Evolutionary conservation across 1,140 invertebrate species (phyloP), one percentile per base, ranked within the genome.

Genomic region (Bombus superbus): DNA sequence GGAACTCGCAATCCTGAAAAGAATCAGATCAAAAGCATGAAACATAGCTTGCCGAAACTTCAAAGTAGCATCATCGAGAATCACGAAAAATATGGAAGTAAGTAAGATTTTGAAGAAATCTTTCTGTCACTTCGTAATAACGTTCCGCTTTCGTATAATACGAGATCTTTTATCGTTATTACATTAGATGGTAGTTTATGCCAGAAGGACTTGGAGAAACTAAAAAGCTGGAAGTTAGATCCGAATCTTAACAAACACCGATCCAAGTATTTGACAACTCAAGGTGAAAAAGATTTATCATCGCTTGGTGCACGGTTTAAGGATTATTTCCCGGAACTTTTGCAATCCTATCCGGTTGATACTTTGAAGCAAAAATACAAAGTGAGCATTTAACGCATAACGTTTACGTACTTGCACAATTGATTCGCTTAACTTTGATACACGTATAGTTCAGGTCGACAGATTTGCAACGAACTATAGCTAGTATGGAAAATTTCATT

Each of bases 401-500:
- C 10, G 9, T 22, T 18, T 35, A 2, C 25, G 2, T 18, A n/a
- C 40, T 28, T 72, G 6, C 4, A 35, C 1, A 42, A 32, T 64
- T 11, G 0, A 18, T 72, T 35, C 0, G 5, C 32, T 6, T 42
- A 62, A 9, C 15, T 32, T 22, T n/a, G 22, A 66, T 38, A 32
- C 40, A n/a, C 25, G n/a, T 38, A 0, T 18, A 89, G 86, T 85
- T 89, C 47, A 89, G 66, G 62, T 77, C 86, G 3, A 89, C 88
- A 9, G 62, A 77, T 3, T 64, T 40, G 0, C 66, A 87, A 66
- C 72, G 81, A 11, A 89, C 88, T 1, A n/a, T 72, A 53, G 38
- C 13, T 2, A 95, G 94, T 85, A 92, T 95, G 85, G 66, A 88
- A 28, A 82, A 88, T n/a, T 96, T 96, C 75, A 92, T 93, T 59